Evolutionary conservation across 2,888 invertebrate species (phyloP), one percentile per base, ranked within the genome.

Genomic region (Morpho deidamia): DNA sequence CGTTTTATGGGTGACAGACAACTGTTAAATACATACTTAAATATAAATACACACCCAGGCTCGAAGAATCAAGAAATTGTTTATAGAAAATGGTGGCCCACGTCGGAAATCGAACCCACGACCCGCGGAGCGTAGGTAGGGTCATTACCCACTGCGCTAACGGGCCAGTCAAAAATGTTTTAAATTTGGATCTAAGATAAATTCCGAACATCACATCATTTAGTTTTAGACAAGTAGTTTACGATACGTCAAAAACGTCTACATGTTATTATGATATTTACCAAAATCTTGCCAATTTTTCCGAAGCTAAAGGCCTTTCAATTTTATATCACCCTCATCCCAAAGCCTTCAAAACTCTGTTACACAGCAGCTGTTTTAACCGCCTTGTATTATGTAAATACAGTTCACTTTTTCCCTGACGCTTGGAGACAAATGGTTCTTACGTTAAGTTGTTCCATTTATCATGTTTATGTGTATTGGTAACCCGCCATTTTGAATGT

Each of bases 391-490:
- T 79, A 81, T 81, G 81, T 78, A 78, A 81, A 81, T 78, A 74
- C 60, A 44, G 44, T 61, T 62, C 68, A 71, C 68, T 75, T 80
- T 78, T 79, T 74, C 71, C 66, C 69, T 62, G 60, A 65, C 63
- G 61, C 69, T 69, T 61, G 62, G 69, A 79, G 78, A 81, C 78
- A 79, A 81, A 81, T 76, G 78, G 73, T 69, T 51, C 61, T 57
- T 60, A 60, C 69, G 73, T 72, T 74, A 71, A 71, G 70, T 70
- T 72, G 68, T 69, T 70, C 70, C 64, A 77, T 79, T 80, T 74
- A 78, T 81, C 80, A 81, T 74, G 70, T 62, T 68, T 67, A 56
- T 63, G 74, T 73, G 71, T 74, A 74, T 75, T 69, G 70, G 60
- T 23, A 40, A 11, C 23, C n/a, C 44, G 45, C 49, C 47, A 51